These are phyloP conservation scores for Rhinopomastus cyanomelas DNA, from an alignment of 2,113 vertebrate genomes.

Conservation along the genomic window DNA sequence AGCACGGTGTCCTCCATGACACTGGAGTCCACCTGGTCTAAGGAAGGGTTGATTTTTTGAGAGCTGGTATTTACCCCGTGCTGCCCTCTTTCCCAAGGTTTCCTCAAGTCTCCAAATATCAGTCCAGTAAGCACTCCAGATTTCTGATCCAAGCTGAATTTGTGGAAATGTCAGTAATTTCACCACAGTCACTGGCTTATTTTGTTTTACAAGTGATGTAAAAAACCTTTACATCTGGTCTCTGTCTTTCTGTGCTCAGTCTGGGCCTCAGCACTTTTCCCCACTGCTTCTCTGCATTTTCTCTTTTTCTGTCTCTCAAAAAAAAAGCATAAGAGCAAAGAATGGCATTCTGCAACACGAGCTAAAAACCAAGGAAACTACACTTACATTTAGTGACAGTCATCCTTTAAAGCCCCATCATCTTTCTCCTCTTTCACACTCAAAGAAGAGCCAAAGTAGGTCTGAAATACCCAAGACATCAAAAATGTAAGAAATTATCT, in stretches of 20 bases:
- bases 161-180: neutral
- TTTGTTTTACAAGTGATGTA: neutral
- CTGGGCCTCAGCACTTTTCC: neutral
- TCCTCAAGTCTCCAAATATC: neutral
- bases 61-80: neutral
- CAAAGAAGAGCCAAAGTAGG: neutral
- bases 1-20: neutral
- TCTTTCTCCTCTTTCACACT: neutral
- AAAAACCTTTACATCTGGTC: neutral
- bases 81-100: neutral
- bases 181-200: neutral
- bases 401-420: neutral
- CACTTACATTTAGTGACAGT: neutral
- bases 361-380: neutral
- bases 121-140: neutral
- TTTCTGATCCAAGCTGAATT: neutral
- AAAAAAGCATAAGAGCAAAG: neutral
- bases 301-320: neutral
- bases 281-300: neutral
- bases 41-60: neutral
- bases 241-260: neutral
- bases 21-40: accelerated
- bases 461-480: neutral
- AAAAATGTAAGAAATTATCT: neutral
- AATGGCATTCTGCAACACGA: neutral